phyloP scores from a whole-genome alignment of 1,140 invertebrate species.

The Araneus ventricosus region DNA sequence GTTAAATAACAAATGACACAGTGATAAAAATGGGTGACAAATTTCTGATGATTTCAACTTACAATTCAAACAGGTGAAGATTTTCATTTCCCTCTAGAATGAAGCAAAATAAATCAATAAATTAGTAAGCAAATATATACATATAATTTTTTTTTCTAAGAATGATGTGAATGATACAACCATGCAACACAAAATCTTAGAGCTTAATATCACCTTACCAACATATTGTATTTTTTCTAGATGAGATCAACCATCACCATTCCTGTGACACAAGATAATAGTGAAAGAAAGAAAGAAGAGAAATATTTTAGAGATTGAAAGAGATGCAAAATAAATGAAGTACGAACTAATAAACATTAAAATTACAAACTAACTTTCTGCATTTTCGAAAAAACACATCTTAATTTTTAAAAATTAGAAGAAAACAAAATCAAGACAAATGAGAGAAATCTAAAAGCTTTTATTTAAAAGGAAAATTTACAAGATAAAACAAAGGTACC shows the following conservation, averaged over 20 bases:
- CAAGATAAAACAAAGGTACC: no score
- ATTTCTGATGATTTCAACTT: not conserved
- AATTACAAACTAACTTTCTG: no score
- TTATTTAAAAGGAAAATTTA: no score
- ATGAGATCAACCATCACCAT: slow-evolving; percentile 59
- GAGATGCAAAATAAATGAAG: slow-evolving; percentile 8
- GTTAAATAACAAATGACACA: not conserved
- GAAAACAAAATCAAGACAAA: no score
- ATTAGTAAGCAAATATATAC: not conserved
- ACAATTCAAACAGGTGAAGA: not conserved
- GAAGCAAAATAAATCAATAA: not conserved
- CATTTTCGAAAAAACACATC: no score
- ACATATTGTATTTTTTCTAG: slow-evolving; percentile 4
- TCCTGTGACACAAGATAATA: slow-evolving; percentile 54
- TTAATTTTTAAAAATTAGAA: no score
- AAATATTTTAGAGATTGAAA: not conserved
- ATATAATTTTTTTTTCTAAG: not conserved
- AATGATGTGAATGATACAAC: not conserved
- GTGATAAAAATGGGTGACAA: not conserved
- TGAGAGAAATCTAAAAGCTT: no score
- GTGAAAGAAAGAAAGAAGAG: slow-evolving; percentile 19
- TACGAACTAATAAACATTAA: not conserved
- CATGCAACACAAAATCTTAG: not conserved
- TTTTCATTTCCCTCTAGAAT: not conserved
- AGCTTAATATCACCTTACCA: not conserved